Evolutionary conservation across 2,113 vertebrate genomes (phyloP).

Genomic region (Vulpes ferrilata): DNA sequence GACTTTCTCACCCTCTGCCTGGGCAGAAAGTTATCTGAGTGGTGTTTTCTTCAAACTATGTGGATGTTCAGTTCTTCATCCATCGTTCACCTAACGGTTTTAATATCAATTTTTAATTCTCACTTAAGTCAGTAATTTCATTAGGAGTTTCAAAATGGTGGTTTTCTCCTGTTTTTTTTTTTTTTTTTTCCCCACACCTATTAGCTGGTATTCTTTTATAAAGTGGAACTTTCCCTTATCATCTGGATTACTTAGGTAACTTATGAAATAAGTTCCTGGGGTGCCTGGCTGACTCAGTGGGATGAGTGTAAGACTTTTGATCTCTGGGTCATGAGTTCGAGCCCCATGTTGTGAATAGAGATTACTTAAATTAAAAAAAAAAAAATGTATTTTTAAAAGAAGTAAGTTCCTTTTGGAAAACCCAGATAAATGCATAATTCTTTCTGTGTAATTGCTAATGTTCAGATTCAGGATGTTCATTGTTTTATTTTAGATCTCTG

Average conservation of each 20-base stretch:
- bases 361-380: no score
- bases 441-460: neutral
- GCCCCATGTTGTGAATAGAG: no score
- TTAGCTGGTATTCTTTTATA: neutral
- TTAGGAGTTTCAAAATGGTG: neutral
- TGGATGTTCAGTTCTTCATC: neutral
- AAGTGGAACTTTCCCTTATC: neutral
- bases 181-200: neutral
- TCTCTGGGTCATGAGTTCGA: no score
- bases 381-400: no score
- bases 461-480: neutral
- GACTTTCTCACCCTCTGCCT: neutral
- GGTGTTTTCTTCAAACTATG: neutral
- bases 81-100: neutral
- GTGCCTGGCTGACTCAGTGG: no score
- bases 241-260: neutral
- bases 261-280: neutral
- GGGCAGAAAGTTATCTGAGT: neutral
- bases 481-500: neutral
- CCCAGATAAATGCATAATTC: neutral
- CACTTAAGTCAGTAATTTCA: neutral
- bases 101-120: neutral
- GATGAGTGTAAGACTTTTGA: no score
- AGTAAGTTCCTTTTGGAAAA: neutral
- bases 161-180: neutral